Percentiles rank a stretch among this genome's conserved stretches.
Evolutionary conservation across 2,113 vertebrate genomes (phyloP).

Genomic region (Phylloscopus trochilus): DNA sequence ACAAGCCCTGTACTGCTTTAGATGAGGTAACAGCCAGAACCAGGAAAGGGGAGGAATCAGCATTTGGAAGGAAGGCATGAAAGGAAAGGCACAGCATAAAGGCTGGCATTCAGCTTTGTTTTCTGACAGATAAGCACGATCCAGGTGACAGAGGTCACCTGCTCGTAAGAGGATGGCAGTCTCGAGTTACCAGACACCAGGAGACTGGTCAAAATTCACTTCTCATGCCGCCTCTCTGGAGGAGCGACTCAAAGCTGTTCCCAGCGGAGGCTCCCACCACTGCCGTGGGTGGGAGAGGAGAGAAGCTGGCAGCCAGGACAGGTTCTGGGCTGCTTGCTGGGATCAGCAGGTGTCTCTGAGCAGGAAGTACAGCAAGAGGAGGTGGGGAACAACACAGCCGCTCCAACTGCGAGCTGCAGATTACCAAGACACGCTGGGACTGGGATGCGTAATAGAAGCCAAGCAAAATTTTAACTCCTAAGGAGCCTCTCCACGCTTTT

Average conservation of each 20-base stretch:
- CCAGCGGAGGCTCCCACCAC: not conserved
- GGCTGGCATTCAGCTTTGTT: slow-evolving; percentile 32
- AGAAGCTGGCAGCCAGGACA: not conserved
- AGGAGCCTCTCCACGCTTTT: not conserved
- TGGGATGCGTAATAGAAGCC: not conserved
- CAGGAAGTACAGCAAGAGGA: not conserved
- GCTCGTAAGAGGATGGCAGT: not conserved
- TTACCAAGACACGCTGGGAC: not conserved
- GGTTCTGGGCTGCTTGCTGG: not conserved
- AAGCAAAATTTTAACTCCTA: slow-evolving; percentile 17
- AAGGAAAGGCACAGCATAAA: slow-evolving; percentile 7
- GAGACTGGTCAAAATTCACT: not conserved
- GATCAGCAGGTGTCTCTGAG: slow-evolving; percentile 31
- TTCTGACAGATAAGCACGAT: not conserved
- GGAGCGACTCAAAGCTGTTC: rapidly evolving
- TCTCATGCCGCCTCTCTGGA: not conserved
- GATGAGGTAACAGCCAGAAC: not conserved
- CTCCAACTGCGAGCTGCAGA: not conserved
- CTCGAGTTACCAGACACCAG: slow-evolving; percentile 5
- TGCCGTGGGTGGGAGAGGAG: not conserved
- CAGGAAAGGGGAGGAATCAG: not conserved
- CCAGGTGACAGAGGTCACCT: slow-evolving; percentile 33
- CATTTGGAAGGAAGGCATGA: not conserved
- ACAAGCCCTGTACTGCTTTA: not conserved
- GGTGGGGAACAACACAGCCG: not conserved